Evolutionary conservation across 2,888 invertebrate species (phyloP).

Genomic region (Drepanosiphum platanoidis): DNA sequence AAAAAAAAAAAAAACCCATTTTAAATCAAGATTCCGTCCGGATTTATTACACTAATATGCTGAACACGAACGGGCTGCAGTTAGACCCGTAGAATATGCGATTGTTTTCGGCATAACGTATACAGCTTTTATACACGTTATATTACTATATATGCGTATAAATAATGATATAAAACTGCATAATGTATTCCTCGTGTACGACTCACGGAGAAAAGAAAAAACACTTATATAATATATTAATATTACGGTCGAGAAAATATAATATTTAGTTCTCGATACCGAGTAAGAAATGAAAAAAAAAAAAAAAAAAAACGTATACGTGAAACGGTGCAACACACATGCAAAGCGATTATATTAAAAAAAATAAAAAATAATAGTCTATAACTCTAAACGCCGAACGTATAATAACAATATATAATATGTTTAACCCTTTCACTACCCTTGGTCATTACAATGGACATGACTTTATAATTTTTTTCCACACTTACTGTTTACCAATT

Average conservation of each 20-base stretch:
- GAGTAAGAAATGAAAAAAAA: too few species aligned
- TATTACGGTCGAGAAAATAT: background rate
- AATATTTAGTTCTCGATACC: background rate
- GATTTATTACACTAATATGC: constrained; percentile 48
- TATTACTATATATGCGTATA: background rate
- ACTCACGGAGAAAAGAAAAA: background rate
- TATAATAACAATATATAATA: background rate
- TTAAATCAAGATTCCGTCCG: constrained; percentile 24
- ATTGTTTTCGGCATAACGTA: constrained; percentile 32
- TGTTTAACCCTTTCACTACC: too few species aligned
- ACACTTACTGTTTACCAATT: too few species aligned
- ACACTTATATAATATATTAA: background rate
- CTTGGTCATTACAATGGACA: too few species aligned
- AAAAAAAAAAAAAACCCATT: too few species aligned
- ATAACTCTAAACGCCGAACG: background rate
- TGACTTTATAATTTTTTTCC: too few species aligned
- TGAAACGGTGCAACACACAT: background rate
- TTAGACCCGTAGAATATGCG: constrained; percentile 17
- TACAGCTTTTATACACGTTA: background rate
- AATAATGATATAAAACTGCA: background rate
- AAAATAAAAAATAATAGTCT: background rate
- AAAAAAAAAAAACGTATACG: too few species aligned
- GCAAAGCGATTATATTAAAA: background rate
- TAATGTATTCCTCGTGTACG: background rate
- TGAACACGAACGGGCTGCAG: constrained; percentile 2